Percentiles rank a stretch among this genome's conserved stretches.
phyloP scores from a whole-genome alignment of 2,888 invertebrate genomes.

The Sclerodermus sp. region DNA sequence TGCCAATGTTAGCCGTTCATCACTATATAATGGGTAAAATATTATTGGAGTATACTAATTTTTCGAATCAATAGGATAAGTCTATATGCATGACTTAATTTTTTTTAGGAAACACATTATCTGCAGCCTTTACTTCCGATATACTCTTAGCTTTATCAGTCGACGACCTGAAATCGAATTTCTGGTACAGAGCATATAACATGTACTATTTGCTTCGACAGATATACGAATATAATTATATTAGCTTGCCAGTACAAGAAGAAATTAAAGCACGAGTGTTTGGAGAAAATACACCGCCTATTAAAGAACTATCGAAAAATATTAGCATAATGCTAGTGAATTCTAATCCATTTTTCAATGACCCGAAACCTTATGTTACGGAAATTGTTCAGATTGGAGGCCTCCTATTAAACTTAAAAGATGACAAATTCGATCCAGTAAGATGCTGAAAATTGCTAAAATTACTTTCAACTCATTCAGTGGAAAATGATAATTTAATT shows the following conservation, averaged over 20 bases:
- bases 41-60: not conserved
- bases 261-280: slow-evolving; percentile 23
- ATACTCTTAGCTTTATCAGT: not conserved
- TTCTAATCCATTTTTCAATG: slow-evolving; percentile 60
- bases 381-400: slow-evolving; percentile 62
- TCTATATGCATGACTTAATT: not conserved
- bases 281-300: slow-evolving; percentile 18
- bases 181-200: slow-evolving; percentile 8
- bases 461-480: too few relatives aligned
- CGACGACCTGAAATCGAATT: not conserved
- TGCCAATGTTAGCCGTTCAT: rapidly evolving
- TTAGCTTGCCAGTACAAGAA: slow-evolving; percentile 12
- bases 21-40: slow-evolving; percentile 1
- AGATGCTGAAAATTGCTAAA: too few relatives aligned
- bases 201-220: not conserved
- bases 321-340: slow-evolving; percentile 56
- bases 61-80: not conserved
- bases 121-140: not conserved
- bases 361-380: slow-evolving; percentile 58
- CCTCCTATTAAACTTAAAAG: not conserved
- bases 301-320: slow-evolving; percentile 30
- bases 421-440: not conserved
- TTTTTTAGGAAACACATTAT: slow-evolving; percentile 6
- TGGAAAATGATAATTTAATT: not conserved
- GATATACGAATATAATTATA: not conserved